These are phyloP conservation scores for Chelonus formosanus DNA, from an alignment of 2,888 invertebrate species.

Conservation along the genomic window DNA sequence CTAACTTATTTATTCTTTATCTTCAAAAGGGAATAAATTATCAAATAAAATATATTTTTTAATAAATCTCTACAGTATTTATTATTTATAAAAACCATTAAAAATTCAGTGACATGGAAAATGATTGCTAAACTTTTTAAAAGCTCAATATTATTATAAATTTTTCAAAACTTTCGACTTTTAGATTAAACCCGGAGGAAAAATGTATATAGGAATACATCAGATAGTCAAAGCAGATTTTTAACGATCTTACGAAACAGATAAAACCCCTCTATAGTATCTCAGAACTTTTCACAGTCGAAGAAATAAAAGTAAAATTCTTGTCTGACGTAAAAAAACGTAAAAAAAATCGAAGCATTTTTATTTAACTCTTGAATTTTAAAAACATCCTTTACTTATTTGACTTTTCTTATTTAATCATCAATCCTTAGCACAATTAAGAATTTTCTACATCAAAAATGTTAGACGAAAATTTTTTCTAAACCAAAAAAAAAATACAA, in stretches of 20 bases:
- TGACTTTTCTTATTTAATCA: no score
- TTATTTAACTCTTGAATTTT: background rate
- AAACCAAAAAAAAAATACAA: no score
- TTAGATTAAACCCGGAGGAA: background rate
- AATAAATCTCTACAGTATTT: no score
- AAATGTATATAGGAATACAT: background rate
- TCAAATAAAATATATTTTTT: no score
- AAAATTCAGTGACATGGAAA: background rate
- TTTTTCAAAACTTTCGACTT: background rate
- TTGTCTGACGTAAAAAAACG: background rate
- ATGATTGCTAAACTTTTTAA: no score
- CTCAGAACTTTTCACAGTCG: slow-evolving; percentile 1
- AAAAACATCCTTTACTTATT: no score
- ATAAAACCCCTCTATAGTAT: slow-evolving; percentile 4
- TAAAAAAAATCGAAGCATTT: background rate
- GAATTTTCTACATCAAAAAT: no score
- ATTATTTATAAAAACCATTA: background rate
- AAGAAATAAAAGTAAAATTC: slow-evolving; percentile 7
- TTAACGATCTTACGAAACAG: slow-evolving; percentile 6
- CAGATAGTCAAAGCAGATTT: slow-evolving; percentile 12
- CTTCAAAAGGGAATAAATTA: no score
- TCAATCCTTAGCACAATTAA: no score
- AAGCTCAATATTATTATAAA: background rate
- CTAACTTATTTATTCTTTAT: no score
- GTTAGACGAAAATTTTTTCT: no score